These are phyloP conservation scores for Peromyscus nudipes DNA, from an alignment of 2,797 vertebrate species.

Conservation along the genomic window DNA sequence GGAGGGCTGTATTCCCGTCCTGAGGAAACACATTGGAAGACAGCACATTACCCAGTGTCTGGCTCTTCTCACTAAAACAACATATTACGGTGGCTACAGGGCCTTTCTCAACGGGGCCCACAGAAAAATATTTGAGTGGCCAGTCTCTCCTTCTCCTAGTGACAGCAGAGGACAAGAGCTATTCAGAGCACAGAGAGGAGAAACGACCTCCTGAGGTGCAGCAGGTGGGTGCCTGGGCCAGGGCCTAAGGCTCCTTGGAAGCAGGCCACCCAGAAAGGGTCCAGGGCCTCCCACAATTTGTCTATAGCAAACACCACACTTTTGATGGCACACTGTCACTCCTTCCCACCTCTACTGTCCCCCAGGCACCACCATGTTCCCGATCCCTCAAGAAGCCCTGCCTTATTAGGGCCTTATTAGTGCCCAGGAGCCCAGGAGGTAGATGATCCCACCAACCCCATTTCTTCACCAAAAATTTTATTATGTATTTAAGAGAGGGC, in stretches of 20 bases:
- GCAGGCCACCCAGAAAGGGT: too few species aligned
- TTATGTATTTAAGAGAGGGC: not conserved
- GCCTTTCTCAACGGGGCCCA: not conserved
- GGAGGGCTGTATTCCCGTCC: slow-evolving; percentile 97
- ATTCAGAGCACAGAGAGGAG: too few species aligned
- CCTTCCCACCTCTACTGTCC: not conserved
- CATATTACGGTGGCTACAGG: not conserved
- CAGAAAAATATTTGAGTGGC: not conserved
- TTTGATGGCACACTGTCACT: not conserved
- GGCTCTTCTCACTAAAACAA: not conserved
- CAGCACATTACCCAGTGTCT: not conserved
- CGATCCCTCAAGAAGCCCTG: not conserved
- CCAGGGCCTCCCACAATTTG: not conserved
- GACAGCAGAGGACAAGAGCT: not conserved
- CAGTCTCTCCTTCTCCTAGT: slow-evolving; percentile 6
- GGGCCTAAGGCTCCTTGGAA: not conserved
- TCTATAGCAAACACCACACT: not conserved
- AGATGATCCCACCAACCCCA: not conserved
- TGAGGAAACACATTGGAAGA: slow-evolving; percentile 82
- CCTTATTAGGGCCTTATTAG: not conserved
- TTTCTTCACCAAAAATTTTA: not conserved
- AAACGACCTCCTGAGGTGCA: not conserved
- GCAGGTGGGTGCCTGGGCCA: not conserved
- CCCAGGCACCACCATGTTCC: not conserved
- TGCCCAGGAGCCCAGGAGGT: not conserved